These are phyloP conservation scores for Nematostella vectensis DNA, from an alignment of 92 coral and sea anemone genomes.

Conservation along the genomic window DNA sequence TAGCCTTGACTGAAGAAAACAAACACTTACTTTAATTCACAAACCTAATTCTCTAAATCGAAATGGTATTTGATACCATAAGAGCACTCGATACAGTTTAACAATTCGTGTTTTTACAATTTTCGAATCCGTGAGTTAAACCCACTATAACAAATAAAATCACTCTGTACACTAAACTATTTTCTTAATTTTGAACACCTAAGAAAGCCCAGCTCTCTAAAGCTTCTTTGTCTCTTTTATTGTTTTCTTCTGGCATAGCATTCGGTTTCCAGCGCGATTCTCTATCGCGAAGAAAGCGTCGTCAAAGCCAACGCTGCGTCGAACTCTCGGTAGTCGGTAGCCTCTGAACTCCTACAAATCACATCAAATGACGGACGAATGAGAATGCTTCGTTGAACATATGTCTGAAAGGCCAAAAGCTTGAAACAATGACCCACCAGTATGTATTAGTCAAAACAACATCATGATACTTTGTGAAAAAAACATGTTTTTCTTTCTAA, in stretches of 20 bases:
- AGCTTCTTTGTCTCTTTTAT: not conserved
- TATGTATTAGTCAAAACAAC: slow-evolving; percentile 12
- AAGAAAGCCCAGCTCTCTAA: slow-evolving; percentile 12
- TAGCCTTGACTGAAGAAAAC: too few relatives aligned
- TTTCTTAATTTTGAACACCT: slow-evolving; percentile 1
- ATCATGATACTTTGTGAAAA: slow-evolving; percentile 3
- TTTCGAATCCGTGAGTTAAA: not conserved
- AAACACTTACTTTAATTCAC: too few relatives aligned
- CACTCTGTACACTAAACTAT: slow-evolving; percentile 5
- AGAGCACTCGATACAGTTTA: too few relatives aligned
- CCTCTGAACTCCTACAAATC: slow-evolving; percentile 37
- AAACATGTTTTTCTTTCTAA: not conserved
- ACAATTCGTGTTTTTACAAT: too few relatives aligned
- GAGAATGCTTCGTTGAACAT: not conserved
- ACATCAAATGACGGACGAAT: not conserved
- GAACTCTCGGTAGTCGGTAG: slow-evolving; percentile 68
- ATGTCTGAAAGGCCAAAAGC: not conserved
- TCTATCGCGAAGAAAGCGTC: slow-evolving; percentile 65
- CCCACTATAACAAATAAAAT: not conserved
- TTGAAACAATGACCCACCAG: not conserved
- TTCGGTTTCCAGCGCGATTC: not conserved
- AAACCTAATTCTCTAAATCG: too few relatives aligned
- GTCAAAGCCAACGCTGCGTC: slow-evolving; percentile 80
- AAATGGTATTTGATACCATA: too few relatives aligned
- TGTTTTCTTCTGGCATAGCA: not conserved